Percentiles rank a stretch among this genome's conserved stretches.
phyloP scores from a whole-genome alignment of 1,140 invertebrate genomes.

The Sitobion miscanthi region DNA sequence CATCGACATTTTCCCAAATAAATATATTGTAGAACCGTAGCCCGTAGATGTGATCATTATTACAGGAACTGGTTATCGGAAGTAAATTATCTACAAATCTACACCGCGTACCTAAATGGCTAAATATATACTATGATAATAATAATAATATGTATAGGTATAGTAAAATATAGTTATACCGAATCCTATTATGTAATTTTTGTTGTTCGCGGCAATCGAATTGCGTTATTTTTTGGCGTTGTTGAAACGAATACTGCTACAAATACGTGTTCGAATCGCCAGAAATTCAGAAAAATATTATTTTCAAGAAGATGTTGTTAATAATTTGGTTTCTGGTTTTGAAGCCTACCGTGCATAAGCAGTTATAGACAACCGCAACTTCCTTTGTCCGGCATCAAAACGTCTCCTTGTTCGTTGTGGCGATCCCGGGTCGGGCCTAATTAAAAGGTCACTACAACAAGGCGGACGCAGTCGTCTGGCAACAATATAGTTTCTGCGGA shows the following conservation, averaged over 20 bases:
- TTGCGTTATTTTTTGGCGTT: not conserved
- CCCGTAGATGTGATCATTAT: not conserved
- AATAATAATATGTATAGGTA: not conserved
- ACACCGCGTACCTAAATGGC: no score
- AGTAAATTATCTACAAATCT: not conserved
- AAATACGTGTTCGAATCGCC: not conserved
- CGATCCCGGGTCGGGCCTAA: not conserved
- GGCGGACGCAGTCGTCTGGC: not conserved
- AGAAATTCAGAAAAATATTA: not conserved
- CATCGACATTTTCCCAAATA: not conserved
- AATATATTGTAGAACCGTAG: not conserved
- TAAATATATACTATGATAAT: no score
- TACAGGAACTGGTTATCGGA: not conserved
- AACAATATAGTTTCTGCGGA: not conserved
- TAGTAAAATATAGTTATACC: not conserved
- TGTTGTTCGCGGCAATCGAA: not conserved
- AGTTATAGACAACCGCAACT: not conserved
- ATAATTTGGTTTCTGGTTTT: not conserved
- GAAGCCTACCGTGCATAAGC: not conserved
- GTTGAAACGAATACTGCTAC: not conserved
- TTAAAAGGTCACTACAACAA: not conserved
- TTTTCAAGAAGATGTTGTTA: not conserved
- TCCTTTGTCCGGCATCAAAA: not conserved
- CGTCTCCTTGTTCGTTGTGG: not conserved
- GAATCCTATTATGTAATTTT: not conserved